Conservation (phyloP, 1,140 invertebrate genomes). For the Nymphalis io region DNA sequence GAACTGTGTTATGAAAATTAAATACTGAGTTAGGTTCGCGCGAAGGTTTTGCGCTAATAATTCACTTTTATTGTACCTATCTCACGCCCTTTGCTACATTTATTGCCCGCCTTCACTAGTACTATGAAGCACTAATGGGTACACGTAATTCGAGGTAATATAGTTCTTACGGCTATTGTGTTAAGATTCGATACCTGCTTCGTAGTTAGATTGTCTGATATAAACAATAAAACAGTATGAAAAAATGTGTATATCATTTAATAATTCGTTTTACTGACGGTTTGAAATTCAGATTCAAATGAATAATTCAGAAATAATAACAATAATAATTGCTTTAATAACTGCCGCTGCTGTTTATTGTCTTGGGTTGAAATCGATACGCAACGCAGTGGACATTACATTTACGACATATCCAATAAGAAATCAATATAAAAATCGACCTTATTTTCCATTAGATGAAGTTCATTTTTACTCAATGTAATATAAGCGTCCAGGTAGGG, state of each 20-base stretch:
- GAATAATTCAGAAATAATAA: slow-evolving; percentile 30
- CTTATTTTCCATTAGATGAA: slow-evolving; percentile 13
- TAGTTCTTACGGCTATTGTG: slow-evolving; percentile 4
- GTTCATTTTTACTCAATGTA: slow-evolving; percentile 26
- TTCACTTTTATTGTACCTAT: slow-evolving; percentile 79
- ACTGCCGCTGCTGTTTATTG: slow-evolving; percentile 33
- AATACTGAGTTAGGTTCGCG: slow-evolving; percentile 52
- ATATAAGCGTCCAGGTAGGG: slow-evolving; percentile 28
- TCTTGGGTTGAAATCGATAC: slow-evolving; percentile 41
- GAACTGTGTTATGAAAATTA: slow-evolving; percentile 52
- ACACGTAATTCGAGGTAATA: slow-evolving; percentile 23
- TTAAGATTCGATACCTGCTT: slow-evolving; percentile 12
- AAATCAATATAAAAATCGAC: slow-evolving; percentile 27
- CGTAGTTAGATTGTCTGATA: slow-evolving; percentile 49
- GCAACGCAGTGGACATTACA: slow-evolving; percentile 37
- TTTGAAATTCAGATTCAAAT: slow-evolving; percentile 11
- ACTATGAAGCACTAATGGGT: slow-evolving; percentile 42
- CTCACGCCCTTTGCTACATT: slow-evolving; percentile 75
- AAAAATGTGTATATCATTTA: slow-evolving; percentile 42
- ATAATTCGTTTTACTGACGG: slow-evolving; percentile 22
- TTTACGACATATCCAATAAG: slow-evolving; percentile 36
- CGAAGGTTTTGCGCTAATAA: slow-evolving; percentile 75
- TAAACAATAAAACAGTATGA: slow-evolving; percentile 57
- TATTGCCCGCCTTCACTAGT: slow-evolving; percentile 71
- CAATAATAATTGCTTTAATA: slow-evolving; percentile 36